phyloP scores from a whole-genome alignment of 2,113 vertebrate species.

The Nettapus auritus region DNA sequence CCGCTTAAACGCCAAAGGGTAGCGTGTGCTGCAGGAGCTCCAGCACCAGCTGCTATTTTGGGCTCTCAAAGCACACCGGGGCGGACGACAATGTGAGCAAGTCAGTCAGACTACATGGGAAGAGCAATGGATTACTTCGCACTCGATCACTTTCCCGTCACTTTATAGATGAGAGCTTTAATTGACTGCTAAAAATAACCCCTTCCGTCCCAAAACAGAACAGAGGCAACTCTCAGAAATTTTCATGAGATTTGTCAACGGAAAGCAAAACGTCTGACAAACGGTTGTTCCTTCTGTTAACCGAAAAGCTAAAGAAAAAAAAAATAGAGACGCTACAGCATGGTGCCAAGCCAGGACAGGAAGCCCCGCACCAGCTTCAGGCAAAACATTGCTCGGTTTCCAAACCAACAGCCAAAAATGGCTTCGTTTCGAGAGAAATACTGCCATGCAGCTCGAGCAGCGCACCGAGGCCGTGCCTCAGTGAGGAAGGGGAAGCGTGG shows the following conservation, averaged over 20 bases:
- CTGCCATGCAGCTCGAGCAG: background rate
- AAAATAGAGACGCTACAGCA: background rate
- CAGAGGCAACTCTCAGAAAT: background rate
- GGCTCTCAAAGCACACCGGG: background rate
- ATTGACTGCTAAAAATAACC: background rate
- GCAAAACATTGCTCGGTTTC: background rate
- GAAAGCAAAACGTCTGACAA: background rate
- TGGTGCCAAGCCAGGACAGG: background rate
- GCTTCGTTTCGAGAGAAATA: background rate
- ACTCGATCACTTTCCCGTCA: background rate
- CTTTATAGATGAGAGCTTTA: background rate
- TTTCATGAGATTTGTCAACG: background rate
- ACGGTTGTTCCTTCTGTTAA: background rate
- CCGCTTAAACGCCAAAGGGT: background rate
- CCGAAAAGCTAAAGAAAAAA: background rate
- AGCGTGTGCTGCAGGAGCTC: fast-evolving
- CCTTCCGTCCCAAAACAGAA: conserved; percentile 21
- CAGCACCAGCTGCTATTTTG: background rate
- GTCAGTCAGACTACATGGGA: fast-evolving
- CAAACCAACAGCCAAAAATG: background rate
- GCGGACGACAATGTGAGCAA: background rate
- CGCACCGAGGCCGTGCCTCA: background rate
- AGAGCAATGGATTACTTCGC: background rate
- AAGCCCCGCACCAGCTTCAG: background rate
- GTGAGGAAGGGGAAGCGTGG: background rate